Conservation (phyloP, 2,888 invertebrate genomes). For the Diachrysia chrysitis region DNA sequence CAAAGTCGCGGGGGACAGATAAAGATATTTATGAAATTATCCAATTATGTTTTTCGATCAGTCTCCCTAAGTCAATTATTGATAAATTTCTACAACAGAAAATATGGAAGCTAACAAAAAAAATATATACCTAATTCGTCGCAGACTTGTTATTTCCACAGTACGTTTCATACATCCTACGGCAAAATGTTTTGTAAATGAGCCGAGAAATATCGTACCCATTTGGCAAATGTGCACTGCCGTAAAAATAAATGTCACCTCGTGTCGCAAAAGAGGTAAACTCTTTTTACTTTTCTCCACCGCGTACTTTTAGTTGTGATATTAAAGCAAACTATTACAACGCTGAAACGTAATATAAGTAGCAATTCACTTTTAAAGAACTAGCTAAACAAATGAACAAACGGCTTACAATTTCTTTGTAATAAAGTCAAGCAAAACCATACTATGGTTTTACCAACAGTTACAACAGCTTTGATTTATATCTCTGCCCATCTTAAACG, state of each 20-base stretch:
- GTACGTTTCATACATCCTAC: background rate
- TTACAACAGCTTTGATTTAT: constrained; percentile 63
- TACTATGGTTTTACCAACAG: constrained; percentile 34
- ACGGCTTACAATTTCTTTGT: constrained; percentile 19
- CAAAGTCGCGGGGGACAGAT: too few relatives aligned
- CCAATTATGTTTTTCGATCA: too few relatives aligned
- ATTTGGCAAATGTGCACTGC: constrained; percentile 6
- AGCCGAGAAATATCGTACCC: constrained; percentile 1
- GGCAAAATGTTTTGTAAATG: constrained; percentile 7
- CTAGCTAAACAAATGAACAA: constrained; percentile 20
- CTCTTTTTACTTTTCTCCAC: constrained; percentile 21
- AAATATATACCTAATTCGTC: too few relatives aligned
- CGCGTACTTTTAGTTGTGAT: constrained; percentile 15
- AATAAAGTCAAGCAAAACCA: constrained; percentile 29
- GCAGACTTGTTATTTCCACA: background rate
- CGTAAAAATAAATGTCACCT: constrained; percentile 6
- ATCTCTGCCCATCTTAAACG: constrained; percentile 65
- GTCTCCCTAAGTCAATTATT: too few relatives aligned
- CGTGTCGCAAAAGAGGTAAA: constrained; percentile 27
- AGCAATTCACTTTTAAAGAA: background rate
- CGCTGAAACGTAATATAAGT: constrained; percentile 11
- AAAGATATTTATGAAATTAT: too few relatives aligned
- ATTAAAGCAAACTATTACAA: constrained; percentile 16
- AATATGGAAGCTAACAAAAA: background rate
- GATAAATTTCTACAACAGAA: background rate